These are phyloP conservation scores for Scelioninae gen. 2 DNA, from an alignment of 2,888 invertebrate genomes.

Conservation along the genomic window DNA sequence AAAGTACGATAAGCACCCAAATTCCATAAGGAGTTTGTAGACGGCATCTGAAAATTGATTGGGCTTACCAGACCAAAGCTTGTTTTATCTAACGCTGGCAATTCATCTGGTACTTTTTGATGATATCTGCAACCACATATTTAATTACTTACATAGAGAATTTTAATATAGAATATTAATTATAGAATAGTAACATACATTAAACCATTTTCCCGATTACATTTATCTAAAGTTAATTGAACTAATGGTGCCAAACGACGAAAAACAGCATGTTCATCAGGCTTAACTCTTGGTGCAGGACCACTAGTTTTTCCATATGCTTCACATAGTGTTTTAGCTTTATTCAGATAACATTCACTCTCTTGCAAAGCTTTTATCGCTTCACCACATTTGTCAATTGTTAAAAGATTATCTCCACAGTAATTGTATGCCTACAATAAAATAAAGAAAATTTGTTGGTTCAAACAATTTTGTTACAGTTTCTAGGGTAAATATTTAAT, in stretches of 20 bases:
- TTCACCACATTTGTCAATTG: conserved; percentile 81
- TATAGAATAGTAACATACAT: conserved; percentile 77
- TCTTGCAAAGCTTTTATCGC: conserved; percentile 79
- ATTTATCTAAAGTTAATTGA: conserved; percentile 79
- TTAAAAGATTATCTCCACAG: conserved; percentile 78
- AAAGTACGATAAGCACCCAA: conserved; percentile 66
- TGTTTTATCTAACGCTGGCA: conserved; percentile 78
- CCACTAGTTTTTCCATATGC: conserved; percentile 79
- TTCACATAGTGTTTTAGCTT: conserved; percentile 76
- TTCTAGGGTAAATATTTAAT: no score
- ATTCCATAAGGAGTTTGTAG: conserved; percentile 76
- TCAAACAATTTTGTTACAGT: no score
- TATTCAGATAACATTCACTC: conserved; percentile 76
- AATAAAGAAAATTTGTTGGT: conserved; percentile 10
- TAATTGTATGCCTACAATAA: conserved; percentile 78
- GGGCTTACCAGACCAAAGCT: conserved; percentile 80
- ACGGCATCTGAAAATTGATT: conserved; percentile 77
- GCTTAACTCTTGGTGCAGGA: conserved; percentile 78
- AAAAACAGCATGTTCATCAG: conserved; percentile 80
- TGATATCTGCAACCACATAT: conserved; percentile 76
- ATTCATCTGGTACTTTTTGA: conserved; percentile 78
- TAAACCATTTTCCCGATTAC: conserved; percentile 80
- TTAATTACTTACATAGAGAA: no score
- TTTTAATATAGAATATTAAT: no score
- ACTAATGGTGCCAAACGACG: conserved; percentile 78